These are phyloP conservation scores for Cataglyphis livida DNA, from an alignment of 2,888 invertebrate species.

Conservation along the genomic window DNA sequence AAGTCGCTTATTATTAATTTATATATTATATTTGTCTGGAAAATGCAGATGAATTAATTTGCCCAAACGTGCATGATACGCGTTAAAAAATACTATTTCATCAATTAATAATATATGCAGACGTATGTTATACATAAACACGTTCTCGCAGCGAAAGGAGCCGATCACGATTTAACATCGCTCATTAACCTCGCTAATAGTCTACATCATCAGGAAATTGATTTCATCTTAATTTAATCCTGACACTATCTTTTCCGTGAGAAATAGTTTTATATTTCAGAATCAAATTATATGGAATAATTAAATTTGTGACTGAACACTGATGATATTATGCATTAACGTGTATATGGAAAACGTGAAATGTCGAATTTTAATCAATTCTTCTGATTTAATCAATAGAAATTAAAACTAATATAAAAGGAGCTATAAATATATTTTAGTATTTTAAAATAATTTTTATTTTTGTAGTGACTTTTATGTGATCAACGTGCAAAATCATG, in stretches of 20 bases:
- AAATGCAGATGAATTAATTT: neutral
- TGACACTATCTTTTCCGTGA: slow-evolving; percentile 23
- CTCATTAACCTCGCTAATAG: slow-evolving; percentile 50
- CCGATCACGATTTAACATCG: slow-evolving; percentile 49
- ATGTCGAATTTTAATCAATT: slow-evolving; percentile 2
- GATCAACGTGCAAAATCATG: neutral
- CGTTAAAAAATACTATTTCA: slow-evolving; percentile 11
- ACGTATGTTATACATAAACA: slow-evolving; percentile 25
- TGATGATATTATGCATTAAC: neutral
- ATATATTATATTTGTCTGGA: slow-evolving; percentile 5
- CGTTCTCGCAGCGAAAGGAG: slow-evolving; percentile 27
- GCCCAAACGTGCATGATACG: neutral
- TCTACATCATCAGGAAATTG: slow-evolving; percentile 42
- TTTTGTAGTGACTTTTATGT: neutral
- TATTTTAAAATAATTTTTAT: neutral
- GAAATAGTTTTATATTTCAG: neutral
- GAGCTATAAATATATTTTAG: neutral
- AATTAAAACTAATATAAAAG: neutral
- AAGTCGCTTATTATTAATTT: neutral
- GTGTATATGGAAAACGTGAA: neutral
- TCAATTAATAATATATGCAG: slow-evolving; percentile 30
- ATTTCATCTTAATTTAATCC: slow-evolving; percentile 46
- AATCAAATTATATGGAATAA: slow-evolving; percentile 34
- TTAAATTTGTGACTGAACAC: neutral
- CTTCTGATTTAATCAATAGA: neutral